Evolutionary conservation across 2,888 invertebrate genomes (phyloP), one percentile per base, ranked within the genome.

Genomic region (Caenorhabditis sp.): DNA sequence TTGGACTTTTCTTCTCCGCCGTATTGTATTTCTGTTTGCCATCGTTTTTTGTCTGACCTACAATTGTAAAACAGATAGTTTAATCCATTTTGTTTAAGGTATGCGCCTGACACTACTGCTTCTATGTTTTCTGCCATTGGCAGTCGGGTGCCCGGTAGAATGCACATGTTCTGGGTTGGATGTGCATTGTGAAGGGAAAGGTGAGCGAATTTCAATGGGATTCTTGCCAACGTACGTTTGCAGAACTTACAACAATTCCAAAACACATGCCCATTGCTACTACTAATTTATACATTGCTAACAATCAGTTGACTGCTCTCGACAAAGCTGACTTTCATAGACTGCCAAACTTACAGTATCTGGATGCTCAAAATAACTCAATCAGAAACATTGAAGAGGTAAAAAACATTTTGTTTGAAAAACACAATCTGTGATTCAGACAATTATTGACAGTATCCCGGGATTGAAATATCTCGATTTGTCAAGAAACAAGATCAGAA

Each of bases 401-500:
- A 18, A 11, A 47, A 28, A 32, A 22, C 28, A 15, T 47, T 9
- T 20, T 9, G 28, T 4, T 58, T 20, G 32, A 26, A 20, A 11
- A 47, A n/a, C n/a, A n/a, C n/a, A n/a, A n/a, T n/a, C n/a, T n/a
- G n/a, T 40, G 40, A 58, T 82, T 44, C 51, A 89, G 89, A 80
- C 84, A 58, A 20, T 89, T 32, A 68, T 89, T 1, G 89, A 89
- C 60, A 58, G 51, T 20, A 28, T 88, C 9, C 88, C 90, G 6
- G 61, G 72, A 8, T 76, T 90, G 15, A 69, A 72, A 18, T 81
- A 87, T 11, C 77, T 90, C 8, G 83, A 87, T 64, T 47, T 89
- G 13, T 82, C 87, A 0, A 84, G 83, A 56, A 90, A 90, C 67
- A 71, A 82, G 32, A 44, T 90, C 40, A 50, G 74, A 15, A 69